A percentile compares a stretch with the other conserved stretches of the same genome.
phyloP scores from a whole-genome alignment of 2,797 vertebrate species.

The Siniperca scherzeri region DNA sequence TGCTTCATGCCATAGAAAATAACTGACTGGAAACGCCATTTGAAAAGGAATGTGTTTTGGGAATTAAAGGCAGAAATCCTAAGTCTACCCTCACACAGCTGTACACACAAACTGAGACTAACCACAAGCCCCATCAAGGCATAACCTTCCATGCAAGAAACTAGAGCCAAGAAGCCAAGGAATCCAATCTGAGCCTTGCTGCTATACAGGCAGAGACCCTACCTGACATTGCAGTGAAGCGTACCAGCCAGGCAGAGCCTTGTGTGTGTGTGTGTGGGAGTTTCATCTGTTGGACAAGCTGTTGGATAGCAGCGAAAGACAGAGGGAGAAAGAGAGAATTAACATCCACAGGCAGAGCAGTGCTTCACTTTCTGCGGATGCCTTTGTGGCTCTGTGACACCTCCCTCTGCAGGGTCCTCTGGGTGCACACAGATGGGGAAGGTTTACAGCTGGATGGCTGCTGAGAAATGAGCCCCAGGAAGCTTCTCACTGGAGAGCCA shows the following conservation, averaged over 20 bases:
- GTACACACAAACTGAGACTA: constrained; percentile 21
- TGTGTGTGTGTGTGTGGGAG: background rate
- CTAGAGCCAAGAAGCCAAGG: constrained; percentile 38
- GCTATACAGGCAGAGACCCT: constrained; percentile 32
- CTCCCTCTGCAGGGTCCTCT: constrained; percentile 55
- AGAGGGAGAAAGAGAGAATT: constrained; percentile 12
- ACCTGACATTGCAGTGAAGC: constrained; percentile 44
- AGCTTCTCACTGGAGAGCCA: constrained; percentile 54
- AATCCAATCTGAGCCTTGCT: constrained; percentile 45
- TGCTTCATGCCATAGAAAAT: constrained; percentile 66
- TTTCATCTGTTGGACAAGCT: constrained; percentile 49
- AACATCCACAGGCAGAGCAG: constrained; percentile 32
- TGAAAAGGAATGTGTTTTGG: constrained; percentile 65
- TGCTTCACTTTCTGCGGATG: constrained; percentile 18
- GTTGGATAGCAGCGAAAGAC: constrained; percentile 26
- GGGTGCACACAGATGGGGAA: constrained; percentile 34
- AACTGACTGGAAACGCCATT: constrained; percentile 67
- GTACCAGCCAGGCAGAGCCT: background rate
- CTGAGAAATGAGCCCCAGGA: constrained; percentile 51
- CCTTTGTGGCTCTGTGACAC: constrained; percentile 29
- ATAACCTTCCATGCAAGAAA: constrained; percentile 40
- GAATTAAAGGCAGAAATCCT: constrained; percentile 57
- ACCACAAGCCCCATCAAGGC: constrained; percentile 40
- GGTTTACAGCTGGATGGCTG: constrained; percentile 62
- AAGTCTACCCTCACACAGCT: constrained; percentile 60